Percentiles rank a stretch among this genome's conserved stretches.
Evolutionary conservation across 1,140 invertebrate genomes (phyloP).

Genomic region (Drosophila cardini): DNA sequence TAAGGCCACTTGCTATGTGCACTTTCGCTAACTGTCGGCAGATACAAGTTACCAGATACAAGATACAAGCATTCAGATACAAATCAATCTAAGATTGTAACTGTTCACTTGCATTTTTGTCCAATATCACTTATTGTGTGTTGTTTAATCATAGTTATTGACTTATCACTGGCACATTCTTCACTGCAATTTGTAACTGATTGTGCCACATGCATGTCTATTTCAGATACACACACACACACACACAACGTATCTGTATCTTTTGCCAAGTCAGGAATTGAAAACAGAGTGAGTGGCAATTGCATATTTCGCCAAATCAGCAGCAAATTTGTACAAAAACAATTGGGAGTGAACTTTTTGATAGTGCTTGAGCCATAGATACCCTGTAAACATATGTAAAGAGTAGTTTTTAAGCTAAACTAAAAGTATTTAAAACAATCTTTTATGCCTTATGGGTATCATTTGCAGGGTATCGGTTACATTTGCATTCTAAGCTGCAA

Average conservation of each 20-base stretch:
- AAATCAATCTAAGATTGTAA: slow-evolving; percentile 33
- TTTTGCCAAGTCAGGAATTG: slow-evolving; percentile 14
- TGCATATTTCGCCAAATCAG: slow-evolving; percentile 65
- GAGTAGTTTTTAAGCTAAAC: not conserved
- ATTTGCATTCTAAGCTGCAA: slow-evolving; percentile 65
- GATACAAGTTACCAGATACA: slow-evolving; percentile 33
- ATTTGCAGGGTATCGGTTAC: slow-evolving; percentile 13
- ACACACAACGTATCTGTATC: slow-evolving; percentile 15
- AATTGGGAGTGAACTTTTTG: not conserved
- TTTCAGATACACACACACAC: slow-evolving; percentile 13
- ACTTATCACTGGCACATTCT: slow-evolving; percentile 76
- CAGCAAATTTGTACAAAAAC: slow-evolving; percentile 58
- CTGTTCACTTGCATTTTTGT: slow-evolving; percentile 44
- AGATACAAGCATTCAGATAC: slow-evolving; percentile 35
- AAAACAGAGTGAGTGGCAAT: slow-evolving; percentile 20
- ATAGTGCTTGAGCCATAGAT: not conserved
- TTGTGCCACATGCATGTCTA: slow-evolving; percentile 58
- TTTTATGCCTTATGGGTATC: not conserved
- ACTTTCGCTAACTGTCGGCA: slow-evolving; percentile 63
- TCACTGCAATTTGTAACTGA: slow-evolving; percentile 66
- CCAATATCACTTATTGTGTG: slow-evolving; percentile 25
- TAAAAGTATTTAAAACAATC: not conserved
- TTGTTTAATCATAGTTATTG: slow-evolving; percentile 74
- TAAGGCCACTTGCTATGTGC: slow-evolving; percentile 55
- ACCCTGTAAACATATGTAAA: not conserved